These are phyloP conservation scores for Rhingia campestris DNA, from an alignment of 2,888 invertebrate genomes.

Conservation along the genomic window DNA sequence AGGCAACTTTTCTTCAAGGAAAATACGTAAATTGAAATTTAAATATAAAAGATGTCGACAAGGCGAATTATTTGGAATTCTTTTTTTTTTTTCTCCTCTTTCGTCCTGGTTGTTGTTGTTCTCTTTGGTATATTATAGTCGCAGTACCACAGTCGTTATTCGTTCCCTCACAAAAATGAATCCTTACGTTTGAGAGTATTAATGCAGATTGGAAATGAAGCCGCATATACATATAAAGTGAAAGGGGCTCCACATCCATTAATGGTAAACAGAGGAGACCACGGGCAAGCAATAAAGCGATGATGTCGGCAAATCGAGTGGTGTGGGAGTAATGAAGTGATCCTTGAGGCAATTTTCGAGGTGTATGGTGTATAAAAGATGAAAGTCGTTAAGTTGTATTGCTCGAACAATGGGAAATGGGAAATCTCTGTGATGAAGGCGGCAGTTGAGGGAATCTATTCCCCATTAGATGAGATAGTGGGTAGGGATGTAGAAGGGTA, in stretches of 20 bases:
- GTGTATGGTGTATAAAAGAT: slow-evolving; percentile 70
- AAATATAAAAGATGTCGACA: slow-evolving; percentile 69
- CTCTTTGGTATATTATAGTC: slow-evolving; percentile 15
- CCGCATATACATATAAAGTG: slow-evolving; percentile 68
- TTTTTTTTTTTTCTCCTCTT: slow-evolving; percentile 61
- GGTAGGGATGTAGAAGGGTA: neutral
- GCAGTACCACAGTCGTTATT: slow-evolving; percentile 21
- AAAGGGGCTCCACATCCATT: slow-evolving; percentile 63
- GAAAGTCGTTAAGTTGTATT: slow-evolving; percentile 68
- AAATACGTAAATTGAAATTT: slow-evolving; percentile 66
- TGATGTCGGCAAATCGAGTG: slow-evolving; percentile 67
- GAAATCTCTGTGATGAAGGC: slow-evolving; percentile 27
- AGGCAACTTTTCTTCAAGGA: slow-evolving; percentile 17
- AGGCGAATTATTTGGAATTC: slow-evolving; percentile 73
- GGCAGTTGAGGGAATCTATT: slow-evolving; percentile 44
- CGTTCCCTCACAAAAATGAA: slow-evolving; percentile 51
- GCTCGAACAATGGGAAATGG: slow-evolving; percentile 59
- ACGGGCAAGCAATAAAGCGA: slow-evolving; percentile 19
- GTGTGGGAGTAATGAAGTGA: slow-evolving; percentile 73
- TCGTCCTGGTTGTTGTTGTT: slow-evolving; percentile 7
- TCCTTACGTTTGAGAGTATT: slow-evolving; percentile 70
- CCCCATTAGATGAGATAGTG: slow-evolving; percentile 21
- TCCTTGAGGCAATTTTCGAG: slow-evolving; percentile 74
- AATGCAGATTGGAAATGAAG: slow-evolving; percentile 73
- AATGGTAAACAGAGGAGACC: slow-evolving; percentile 55